Base-by-base conservation (phyloP, 2,797 vertebrate genomes). In the Microctenopoma lineatum region DNA sequence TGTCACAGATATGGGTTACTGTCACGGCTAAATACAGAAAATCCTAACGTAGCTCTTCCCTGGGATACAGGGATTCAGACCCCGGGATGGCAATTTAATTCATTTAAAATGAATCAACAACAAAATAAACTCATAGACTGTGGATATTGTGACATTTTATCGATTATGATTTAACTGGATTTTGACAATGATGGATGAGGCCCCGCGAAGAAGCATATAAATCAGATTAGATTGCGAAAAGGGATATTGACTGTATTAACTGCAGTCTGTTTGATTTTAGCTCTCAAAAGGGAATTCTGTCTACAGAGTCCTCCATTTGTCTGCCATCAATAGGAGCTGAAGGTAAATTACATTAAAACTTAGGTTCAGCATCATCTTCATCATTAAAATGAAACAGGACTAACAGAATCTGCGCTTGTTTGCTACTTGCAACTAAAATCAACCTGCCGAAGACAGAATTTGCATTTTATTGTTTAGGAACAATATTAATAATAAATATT, bases 101-200 rank as follows among this genome's bases (percentile, higher is more conserved):
- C 7, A 46, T 10, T 21, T 46, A 9, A 46, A 46, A n/a, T 45
- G n/a, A 46, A 46, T 46, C 45, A 18, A n/a, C 41, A 44, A n/a
- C 42, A 45, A 6, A 45, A 45, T 45, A 45, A 44, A 18, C 42
- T 45, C 10, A 10, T 10, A 21, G 7, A 46, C n/a, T 21, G 45
- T 46, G 21, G 18, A 74, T 41, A 77, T 57, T 66, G 45, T 75
- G 81, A 52, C 67, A 84, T 78, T 78, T 86, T 83, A 74, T 84
- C 59, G 45, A 83, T 78, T 85, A 70, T 52, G 73, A 69, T 70
- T 66, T 67, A 80, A 75, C 74, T 64, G 38, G 59, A 58, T 59
- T 75, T 72, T 87, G 89, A 77, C 85, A 77, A 74, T 87, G 84
- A 89, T 83, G 71, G 75, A 92, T 81, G 77, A 80, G 64, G 70